phyloP scores from a whole-genome alignment of 1,140 invertebrate species.

The Paraescarpia echinospica region DNA sequence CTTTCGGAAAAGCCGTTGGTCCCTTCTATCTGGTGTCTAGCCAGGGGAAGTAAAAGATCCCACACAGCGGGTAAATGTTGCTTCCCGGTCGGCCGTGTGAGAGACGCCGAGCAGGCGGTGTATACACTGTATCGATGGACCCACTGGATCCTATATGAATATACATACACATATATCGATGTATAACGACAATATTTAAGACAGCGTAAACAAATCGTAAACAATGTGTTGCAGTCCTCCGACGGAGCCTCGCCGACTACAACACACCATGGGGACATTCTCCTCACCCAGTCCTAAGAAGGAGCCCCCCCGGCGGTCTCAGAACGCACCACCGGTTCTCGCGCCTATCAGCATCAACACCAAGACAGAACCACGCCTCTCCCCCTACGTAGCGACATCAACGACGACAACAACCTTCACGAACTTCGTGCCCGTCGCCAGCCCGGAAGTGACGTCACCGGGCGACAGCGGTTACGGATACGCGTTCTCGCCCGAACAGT shows the following conservation, averaged over 20 bases:
- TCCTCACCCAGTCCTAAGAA: not conserved
- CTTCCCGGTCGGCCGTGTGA: no score
- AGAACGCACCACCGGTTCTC: not conserved
- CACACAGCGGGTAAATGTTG: no score
- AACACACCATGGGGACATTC: not conserved
- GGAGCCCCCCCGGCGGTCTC: not conserved
- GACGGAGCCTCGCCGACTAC: not conserved
- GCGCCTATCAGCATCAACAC: not conserved
- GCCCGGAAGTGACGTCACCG: not conserved
- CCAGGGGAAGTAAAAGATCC: no score
- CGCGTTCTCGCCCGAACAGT: not conserved
- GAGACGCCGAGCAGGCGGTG: no score
- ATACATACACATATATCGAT: no score
- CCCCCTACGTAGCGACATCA: not conserved
- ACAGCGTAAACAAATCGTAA: not conserved
- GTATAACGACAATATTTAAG: no score
- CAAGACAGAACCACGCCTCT: not conserved
- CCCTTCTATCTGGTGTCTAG: no score
- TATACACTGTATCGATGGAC: no score
- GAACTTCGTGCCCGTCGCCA: not conserved
- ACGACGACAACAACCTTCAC: not conserved
- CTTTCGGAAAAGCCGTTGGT: no score
- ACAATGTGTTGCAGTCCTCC: not conserved
- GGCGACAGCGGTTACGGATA: not conserved
- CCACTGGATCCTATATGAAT: no score